These are phyloP conservation scores for Neuroterus valhalla DNA, from an alignment of 1,140 invertebrate genomes.

Conservation along the genomic window DNA sequence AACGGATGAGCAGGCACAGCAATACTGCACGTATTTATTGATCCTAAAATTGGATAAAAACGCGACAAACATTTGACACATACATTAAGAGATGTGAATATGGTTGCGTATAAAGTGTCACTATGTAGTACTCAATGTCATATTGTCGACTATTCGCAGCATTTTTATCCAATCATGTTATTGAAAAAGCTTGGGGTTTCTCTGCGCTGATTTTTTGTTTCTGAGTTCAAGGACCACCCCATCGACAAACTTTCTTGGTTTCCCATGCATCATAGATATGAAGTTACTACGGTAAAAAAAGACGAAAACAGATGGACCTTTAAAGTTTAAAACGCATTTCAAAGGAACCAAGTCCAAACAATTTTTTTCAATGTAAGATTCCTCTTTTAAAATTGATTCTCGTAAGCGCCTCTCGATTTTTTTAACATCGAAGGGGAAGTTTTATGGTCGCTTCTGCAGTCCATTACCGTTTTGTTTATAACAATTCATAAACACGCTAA, in stretches of 20 bases:
- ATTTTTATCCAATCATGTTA: too few relatives aligned
- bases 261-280: background rate
- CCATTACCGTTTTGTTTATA: slow-evolving; percentile 74
- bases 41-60: too few relatives aligned
- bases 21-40: too few relatives aligned
- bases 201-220: too few relatives aligned
- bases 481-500: slow-evolving; percentile 72
- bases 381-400: slow-evolving; percentile 41
- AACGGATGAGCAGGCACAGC: too few relatives aligned
- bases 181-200: too few relatives aligned
- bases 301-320: slow-evolving; percentile 24
- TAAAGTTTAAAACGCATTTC: background rate
- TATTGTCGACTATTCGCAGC: too few relatives aligned
- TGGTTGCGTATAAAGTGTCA: too few relatives aligned
- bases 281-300: slow-evolving; percentile 25
- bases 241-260: background rate
- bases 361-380: slow-evolving; percentile 29
- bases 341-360: slow-evolving; percentile 9
- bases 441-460: slow-evolving; percentile 73
- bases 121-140: too few relatives aligned
- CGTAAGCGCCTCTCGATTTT: slow-evolving; percentile 39
- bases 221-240: too few relatives aligned
- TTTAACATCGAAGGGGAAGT: slow-evolving; percentile 57
- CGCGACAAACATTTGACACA: too few relatives aligned
- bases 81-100: too few relatives aligned